Evolutionary conservation across 2,888 invertebrate species (phyloP).

Genomic region (Xanthorhoe designata): DNA sequence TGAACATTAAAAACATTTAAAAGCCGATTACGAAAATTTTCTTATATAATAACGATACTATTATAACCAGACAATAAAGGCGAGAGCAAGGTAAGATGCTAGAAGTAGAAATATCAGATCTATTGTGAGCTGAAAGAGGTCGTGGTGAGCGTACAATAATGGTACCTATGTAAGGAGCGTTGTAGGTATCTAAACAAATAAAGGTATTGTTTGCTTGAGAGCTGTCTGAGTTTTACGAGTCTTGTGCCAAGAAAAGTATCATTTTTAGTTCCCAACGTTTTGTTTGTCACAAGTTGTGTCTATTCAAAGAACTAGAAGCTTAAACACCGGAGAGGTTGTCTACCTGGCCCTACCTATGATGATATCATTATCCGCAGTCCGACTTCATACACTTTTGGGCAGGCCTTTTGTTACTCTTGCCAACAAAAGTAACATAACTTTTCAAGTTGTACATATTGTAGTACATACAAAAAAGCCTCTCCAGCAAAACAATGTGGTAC

Average conservation of each 20-base stretch:
- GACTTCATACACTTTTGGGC: too few relatives aligned
- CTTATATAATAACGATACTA: neutral
- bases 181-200: neutral
- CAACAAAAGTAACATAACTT: too few relatives aligned
- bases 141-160: conserved; percentile 2
- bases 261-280: neutral
- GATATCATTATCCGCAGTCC: too few relatives aligned
- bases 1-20: too few relatives aligned
- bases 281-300: neutral
- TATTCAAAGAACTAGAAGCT: neutral
- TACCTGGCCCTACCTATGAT: too few relatives aligned
- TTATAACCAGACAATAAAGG: neutral
- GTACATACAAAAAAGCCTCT: too few relatives aligned
- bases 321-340: too few relatives aligned
- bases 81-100: neutral
- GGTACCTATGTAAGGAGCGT: neutral
- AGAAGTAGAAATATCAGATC: neutral
- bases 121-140: conserved; percentile 9
- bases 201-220: neutral
- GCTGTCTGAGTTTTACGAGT: neutral
- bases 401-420: too few relatives aligned
- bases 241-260: neutral
- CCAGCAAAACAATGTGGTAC: too few relatives aligned
- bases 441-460: too few relatives aligned
- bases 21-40: too few relatives aligned